Base-by-base conservation (phyloP, 1,140 invertebrate species). In the Prorops nasuta region DNA sequence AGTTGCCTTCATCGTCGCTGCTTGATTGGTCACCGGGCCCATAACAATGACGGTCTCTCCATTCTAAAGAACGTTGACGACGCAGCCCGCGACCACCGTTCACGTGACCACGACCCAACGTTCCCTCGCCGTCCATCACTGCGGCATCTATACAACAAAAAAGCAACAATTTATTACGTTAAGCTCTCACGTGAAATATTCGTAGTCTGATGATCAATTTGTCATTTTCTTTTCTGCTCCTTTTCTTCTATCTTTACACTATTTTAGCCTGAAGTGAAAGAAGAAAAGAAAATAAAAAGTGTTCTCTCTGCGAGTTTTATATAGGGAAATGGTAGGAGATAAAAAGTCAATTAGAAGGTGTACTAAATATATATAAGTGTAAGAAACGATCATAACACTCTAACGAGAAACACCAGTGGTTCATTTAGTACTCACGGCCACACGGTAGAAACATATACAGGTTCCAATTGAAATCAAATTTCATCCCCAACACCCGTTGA, bases 1-100 rank as follows among this genome's bases (percentile, higher is more conserved):
- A 60, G 53, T 83, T 76, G 64, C 83, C 83, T 45, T 85, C 84
- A 51, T 86, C 84, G 50, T 79, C 80, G 65, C 83, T 85, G 64
- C 81, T 83, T 51, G 83, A 84, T 34, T 66, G 65, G 10, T 49
- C 65, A 63, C 58, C 55, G 20, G 52, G 54, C 20, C 65, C 67
- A 64, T 84, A 84, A 39, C 81, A 76, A 56, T 81, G 73, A 66
- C 84, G 81, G 59, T 82, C 81, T 51, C 80, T 73, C 82, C 82
- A 84, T 68, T 84, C 82, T 35, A 82, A 76, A 51, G 82, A 83
- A 32, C 82, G 78, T 69, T 84, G 83, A 34, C 82, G 74, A 46
- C 81, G 79, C 63, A 85, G 73, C 28, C 76, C 77, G 58, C 76
- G 64, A 58, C 66, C 69, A 62, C 77, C 75, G 38, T 72, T 67